Percentiles rank a stretch among this genome's conserved stretches.
Conservation (phyloP, 2,888 invertebrate species). For the Parapristionchus giblindavisi region DNA sequence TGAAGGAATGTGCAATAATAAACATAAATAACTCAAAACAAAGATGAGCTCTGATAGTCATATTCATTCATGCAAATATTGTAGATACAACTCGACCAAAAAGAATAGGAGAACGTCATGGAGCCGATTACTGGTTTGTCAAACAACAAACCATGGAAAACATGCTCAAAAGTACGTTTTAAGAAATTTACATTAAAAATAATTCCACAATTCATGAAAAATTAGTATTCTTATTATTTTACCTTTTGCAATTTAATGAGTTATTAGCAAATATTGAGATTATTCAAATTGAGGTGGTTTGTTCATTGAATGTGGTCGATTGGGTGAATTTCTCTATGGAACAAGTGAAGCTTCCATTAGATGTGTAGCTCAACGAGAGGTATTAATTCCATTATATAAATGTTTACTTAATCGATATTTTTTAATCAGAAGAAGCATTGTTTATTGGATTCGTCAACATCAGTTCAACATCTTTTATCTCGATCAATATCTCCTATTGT, state of each 20-base stretch:
- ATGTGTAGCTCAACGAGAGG: slow-evolving; percentile 29
- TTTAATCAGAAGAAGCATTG: slow-evolving; percentile 32
- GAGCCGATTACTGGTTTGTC: slow-evolving; percentile 37
- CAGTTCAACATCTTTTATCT: slow-evolving; percentile 23
- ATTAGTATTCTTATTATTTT: background rate
- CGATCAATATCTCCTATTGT: slow-evolving; percentile 31
- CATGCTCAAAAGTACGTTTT: slow-evolving; percentile 21
- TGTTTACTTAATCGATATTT: background rate
- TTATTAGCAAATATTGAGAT: too few relatives aligned
- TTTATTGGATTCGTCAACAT: slow-evolving; percentile 7
- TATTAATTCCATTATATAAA: too few relatives aligned
- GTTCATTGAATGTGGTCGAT: slow-evolving; percentile 27
- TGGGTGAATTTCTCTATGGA: slow-evolving; percentile 31
- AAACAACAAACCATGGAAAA: slow-evolving; percentile 33
- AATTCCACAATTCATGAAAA: background rate
- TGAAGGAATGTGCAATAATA: background rate
- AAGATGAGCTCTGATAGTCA: background rate
- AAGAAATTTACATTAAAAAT: background rate
- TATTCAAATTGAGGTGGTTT: slow-evolving; percentile 9
- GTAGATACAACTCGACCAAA: slow-evolving; percentile 32
- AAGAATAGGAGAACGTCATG: slow-evolving; percentile 15
- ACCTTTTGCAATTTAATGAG: too few relatives aligned
- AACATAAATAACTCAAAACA: background rate
- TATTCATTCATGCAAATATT: background rate
- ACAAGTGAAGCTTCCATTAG: slow-evolving; percentile 31